phyloP scores from a whole-genome alignment of 2,888 invertebrate species.

The Rhamnusium bicolor region DNA sequence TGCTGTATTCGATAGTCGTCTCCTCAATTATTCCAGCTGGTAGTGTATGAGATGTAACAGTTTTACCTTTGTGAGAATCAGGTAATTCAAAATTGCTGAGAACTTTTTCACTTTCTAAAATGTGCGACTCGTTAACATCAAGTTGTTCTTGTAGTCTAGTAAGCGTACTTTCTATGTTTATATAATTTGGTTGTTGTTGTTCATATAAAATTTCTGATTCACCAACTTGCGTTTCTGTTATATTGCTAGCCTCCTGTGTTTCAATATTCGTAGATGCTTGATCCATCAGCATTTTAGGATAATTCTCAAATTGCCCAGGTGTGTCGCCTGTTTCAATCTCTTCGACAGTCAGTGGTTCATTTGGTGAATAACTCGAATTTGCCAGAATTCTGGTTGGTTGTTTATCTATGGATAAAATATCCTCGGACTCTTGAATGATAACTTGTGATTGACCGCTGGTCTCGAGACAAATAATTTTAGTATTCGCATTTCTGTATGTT shows the following conservation, averaged over 20 bases:
- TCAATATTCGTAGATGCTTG: conserved; percentile 73
- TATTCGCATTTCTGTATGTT: conserved; percentile 70
- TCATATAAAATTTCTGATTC: conserved; percentile 77
- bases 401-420: conserved; percentile 72
- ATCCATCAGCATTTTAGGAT: conserved; percentile 74
- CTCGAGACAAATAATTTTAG: conserved; percentile 74
- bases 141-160: conserved; percentile 76
- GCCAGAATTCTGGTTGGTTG: conserved; percentile 74
- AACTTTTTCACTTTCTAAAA: conserved; percentile 78
- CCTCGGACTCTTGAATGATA: conserved; percentile 80
- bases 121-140: conserved; percentile 76
- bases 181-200: conserved; percentile 65
- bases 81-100: conserved; percentile 73
- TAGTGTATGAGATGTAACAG: conserved; percentile 71
- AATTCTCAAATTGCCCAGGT: conserved; percentile 72
- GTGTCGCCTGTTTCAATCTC: conserved; percentile 76
- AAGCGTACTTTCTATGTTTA: conserved; percentile 69
- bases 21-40: conserved; percentile 73
- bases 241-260: conserved; percentile 77
- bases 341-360: conserved; percentile 76
- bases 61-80: conserved; percentile 73
- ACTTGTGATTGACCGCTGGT: conserved; percentile 75
- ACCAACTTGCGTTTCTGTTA: conserved; percentile 76
- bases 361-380: conserved; percentile 74
- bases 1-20: conserved; percentile 69